phyloP scores from a whole-genome alignment of 2,888 invertebrate genomes.

The Zaprionus obscuricornis region DNA sequence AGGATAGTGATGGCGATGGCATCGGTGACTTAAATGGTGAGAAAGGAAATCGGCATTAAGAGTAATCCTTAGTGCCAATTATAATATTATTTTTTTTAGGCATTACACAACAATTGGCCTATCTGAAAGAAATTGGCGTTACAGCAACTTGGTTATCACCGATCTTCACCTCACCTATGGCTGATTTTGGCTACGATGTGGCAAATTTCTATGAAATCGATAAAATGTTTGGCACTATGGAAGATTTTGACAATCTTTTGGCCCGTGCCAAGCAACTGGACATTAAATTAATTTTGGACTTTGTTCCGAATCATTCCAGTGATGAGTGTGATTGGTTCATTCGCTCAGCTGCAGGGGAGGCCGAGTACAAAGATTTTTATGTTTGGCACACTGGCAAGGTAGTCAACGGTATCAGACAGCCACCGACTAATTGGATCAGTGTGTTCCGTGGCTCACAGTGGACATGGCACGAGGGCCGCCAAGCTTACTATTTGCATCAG shows the following conservation, averaged over 20 bases:
- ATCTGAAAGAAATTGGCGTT: slow-evolving; percentile 88
- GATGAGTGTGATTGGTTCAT: slow-evolving; percentile 92
- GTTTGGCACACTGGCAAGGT: slow-evolving; percentile 86
- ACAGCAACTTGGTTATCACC: slow-evolving; percentile 90
- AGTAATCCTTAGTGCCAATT: neutral
- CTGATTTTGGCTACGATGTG: slow-evolving; percentile 92
- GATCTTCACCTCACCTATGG: slow-evolving; percentile 90
- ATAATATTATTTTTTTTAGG: too few species aligned
- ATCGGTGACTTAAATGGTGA: slow-evolving; percentile 92
- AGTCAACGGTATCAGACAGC: slow-evolving; percentile 74
- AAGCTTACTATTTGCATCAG: slow-evolving; percentile 87
- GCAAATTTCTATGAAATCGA: slow-evolving; percentile 88
- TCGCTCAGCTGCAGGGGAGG: slow-evolving; percentile 86
- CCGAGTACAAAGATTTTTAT: slow-evolving; percentile 89
- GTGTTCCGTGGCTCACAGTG: slow-evolving; percentile 86
- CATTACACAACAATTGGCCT: slow-evolving; percentile 85
- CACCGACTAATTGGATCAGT: slow-evolving; percentile 85
- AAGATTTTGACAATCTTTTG: slow-evolving; percentile 87
- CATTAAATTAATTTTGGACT: slow-evolving; percentile 83
- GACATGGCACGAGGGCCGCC: slow-evolving; percentile 85
- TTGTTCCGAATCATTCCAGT: slow-evolving; percentile 87
- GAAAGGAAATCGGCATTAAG: neutral
- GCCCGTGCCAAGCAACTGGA: slow-evolving; percentile 85
- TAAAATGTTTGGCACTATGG: slow-evolving; percentile 88
- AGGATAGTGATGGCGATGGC: slow-evolving; percentile 92